phyloP scores from a whole-genome alignment of 2,888 invertebrate genomes.

The Ectemnius cavifrons region DNA sequence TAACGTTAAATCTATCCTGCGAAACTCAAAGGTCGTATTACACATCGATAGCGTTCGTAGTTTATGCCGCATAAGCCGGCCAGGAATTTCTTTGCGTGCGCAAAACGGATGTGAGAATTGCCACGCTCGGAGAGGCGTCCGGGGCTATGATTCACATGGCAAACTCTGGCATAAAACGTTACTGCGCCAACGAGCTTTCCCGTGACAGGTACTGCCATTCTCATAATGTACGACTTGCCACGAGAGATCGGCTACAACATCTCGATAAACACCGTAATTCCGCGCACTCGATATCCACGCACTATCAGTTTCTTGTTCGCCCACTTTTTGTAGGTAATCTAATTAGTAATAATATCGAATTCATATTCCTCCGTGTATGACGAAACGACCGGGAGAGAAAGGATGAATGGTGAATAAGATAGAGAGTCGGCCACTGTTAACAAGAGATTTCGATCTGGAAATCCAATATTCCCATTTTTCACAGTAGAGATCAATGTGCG shows the following conservation, averaged over 20 bases:
- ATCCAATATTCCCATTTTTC: too few species aligned
- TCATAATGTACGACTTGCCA: not conserved
- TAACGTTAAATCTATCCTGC: conserved; percentile 7
- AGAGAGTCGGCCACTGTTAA: too few species aligned
- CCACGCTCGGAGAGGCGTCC: conserved; percentile 3
- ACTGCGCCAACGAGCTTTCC: conserved; percentile 9
- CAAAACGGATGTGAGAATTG: conserved; percentile 16
- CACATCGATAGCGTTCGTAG: conserved; percentile 5
- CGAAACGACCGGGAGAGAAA: too few species aligned
- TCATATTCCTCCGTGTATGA: too few species aligned
- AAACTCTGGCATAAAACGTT: conserved; percentile 15
- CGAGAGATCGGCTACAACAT: conserved; percentile 21
- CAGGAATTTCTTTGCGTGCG: conserved; percentile 10
- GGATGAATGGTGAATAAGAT: too few species aligned
- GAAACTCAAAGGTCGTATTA: conserved; percentile 4
- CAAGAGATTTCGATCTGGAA: too few species aligned
- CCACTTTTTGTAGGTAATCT: too few species aligned
- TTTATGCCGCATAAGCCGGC: not conserved
- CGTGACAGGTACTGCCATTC: not conserved
- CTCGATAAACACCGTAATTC: conserved; percentile 37
- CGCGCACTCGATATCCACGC: not conserved
- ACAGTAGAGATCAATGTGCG: too few species aligned
- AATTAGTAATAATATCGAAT: too few species aligned
- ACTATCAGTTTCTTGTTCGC: too few species aligned
- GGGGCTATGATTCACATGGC: not conserved